Base-by-base conservation (phyloP, 2,888 invertebrate species). In the Linhomoeus sp. region DNA sequence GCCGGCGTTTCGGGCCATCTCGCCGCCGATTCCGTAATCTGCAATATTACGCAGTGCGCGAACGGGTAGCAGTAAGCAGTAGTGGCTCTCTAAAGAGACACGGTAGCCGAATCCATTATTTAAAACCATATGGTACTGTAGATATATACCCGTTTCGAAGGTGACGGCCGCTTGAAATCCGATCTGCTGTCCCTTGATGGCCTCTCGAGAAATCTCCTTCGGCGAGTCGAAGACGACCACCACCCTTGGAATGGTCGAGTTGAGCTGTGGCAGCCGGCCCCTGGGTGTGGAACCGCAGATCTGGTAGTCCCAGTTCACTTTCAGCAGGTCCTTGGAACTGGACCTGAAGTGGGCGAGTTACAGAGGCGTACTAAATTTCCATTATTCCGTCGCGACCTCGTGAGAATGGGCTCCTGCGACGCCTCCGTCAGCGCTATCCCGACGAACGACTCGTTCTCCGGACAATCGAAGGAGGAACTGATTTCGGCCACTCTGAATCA, bases 1-100 rank as follows among this genome's bases (percentile, higher is more conserved):
- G 25, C 50, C 45, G 1, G 64, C 65, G 36, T 63, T 63, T 3
- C 62, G 61, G 24, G 67, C 61, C 2, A 64, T 58, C 25, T 62
- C 62, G 15, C 70, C 70, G 17, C 66, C 62, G 33, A 70, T 67
- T 33, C 65, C 69, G 52, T 64, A 70, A 55, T 70, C 70, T 66
- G 58, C 26, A 54, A 53, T 23, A 45, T 38, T 12, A 33, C 9
- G 15, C 15, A 33, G n/a, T n/a, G n/a, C n/a, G n/a, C n/a, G n/a
- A n/a, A n/a, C n/a, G n/a, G n/a, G n/a, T n/a, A n/a, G n/a, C n/a
- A n/a, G n/a, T n/a, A 33, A 33, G 33, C 9, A 33, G 15, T 33
- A 33, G 33, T 33, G 33, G 9, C 12, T 33, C 33, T 12, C 33
- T 33, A 12, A 15, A 12, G 9, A 12, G 12, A 33, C 33, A 33